These are phyloP conservation scores for Geodia barretti DNA, from an alignment of 37 sponge, comb jelly and placozoan genomes.

Conservation along the genomic window DNA sequence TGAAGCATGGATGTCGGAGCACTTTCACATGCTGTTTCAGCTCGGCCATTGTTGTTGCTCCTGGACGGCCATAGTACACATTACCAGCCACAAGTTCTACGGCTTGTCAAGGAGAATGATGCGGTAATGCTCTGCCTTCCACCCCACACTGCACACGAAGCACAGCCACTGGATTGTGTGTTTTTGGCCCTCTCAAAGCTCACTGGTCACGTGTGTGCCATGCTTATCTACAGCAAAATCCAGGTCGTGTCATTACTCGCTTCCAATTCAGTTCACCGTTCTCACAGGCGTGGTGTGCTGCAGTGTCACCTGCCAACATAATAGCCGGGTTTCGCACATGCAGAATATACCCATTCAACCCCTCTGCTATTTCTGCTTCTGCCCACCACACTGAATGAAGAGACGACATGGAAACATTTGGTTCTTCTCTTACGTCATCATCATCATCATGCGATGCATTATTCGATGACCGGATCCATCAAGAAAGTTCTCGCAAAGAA, in stretches of 20 bases:
- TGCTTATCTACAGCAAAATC: slow-evolving; percentile 27
- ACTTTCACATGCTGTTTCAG: slow-evolving; percentile 22
- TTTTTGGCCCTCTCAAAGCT: not conserved
- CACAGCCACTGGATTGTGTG: not conserved
- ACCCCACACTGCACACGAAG: too few relatives aligned
- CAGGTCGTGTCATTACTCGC: slow-evolving; percentile 29
- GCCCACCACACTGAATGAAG: too few relatives aligned
- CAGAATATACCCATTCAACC: slow-evolving; percentile 36
- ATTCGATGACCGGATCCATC: too few relatives aligned
- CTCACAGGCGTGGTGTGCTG: slow-evolving; percentile 47
- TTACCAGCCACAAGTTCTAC: slow-evolving; percentile 20
- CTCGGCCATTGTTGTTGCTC: slow-evolving; percentile 31
- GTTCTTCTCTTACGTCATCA: too few relatives aligned
- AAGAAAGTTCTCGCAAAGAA: too few relatives aligned
- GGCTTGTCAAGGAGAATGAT: not conserved
- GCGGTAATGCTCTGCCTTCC: slow-evolving; percentile 22
- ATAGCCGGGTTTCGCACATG: slow-evolving; percentile 33
- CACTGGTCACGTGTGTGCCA: too few relatives aligned
- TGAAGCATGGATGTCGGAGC: slow-evolving; percentile 30
- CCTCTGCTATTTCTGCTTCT: slow-evolving; percentile 16
- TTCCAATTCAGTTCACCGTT: slow-evolving; percentile 39
- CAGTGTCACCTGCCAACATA: slow-evolving; percentile 39
- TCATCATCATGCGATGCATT: too few relatives aligned
- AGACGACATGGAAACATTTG: too few relatives aligned
- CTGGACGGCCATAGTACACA: slow-evolving; percentile 50